phyloP scores from a whole-genome alignment of 2,113 vertebrate species.

The Danionella cerebrum region DNA sequence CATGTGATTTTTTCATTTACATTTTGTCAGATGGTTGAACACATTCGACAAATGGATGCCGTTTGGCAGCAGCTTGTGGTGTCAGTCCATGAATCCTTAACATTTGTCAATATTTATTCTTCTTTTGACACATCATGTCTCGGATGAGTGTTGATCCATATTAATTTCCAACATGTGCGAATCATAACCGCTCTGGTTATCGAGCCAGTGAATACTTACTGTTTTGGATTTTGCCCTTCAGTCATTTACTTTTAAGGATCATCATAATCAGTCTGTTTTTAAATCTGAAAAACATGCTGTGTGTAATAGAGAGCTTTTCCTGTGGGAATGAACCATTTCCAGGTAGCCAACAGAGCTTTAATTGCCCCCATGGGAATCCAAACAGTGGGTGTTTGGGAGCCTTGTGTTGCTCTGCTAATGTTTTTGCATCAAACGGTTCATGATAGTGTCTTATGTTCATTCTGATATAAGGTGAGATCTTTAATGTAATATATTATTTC shows the following conservation, averaged over 20 bases:
- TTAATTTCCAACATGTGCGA: too few relatives aligned
- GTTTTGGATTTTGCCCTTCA: too few relatives aligned
- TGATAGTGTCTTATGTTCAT: background rate
- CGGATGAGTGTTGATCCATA: background rate
- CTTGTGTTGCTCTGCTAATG: background rate
- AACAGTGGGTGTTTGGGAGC: background rate
- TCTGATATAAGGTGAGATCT: background rate
- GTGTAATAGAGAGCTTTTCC: background rate
- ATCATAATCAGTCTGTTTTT: background rate
- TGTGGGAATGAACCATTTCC: slow-evolving; percentile 1
- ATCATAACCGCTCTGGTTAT: too few relatives aligned
- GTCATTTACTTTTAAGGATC: too few relatives aligned
- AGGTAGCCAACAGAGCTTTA: slow-evolving; percentile 5
- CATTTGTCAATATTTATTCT: background rate
- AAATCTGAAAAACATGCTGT: background rate
- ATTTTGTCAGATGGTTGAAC: background rate
- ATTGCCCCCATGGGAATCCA: slow-evolving; percentile 17
- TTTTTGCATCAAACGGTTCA: slow-evolving; percentile 2
- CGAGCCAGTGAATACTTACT: too few relatives aligned
- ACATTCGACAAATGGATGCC: slow-evolving; percentile 13
- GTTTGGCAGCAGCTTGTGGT: background rate
- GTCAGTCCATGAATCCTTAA: background rate
- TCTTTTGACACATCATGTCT: background rate
- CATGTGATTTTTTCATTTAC: background rate
- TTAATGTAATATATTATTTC: too few relatives aligned